These are phyloP conservation scores for Sesamia inferens DNA, from an alignment of 2,888 invertebrate species.

Conservation along the genomic window DNA sequence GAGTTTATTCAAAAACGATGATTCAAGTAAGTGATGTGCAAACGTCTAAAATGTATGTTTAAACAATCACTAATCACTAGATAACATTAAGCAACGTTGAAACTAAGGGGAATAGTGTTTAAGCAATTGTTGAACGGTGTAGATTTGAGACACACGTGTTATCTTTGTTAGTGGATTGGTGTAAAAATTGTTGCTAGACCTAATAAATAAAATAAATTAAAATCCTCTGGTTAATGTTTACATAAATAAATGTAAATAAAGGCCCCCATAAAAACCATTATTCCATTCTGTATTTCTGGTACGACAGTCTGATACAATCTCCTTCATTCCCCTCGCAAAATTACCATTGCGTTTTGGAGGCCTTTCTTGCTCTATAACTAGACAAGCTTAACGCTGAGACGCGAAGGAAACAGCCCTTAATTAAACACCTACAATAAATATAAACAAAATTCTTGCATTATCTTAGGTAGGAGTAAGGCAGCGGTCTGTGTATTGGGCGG, in stretches of 20 bases:
- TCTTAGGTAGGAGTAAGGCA: slow-evolving; percentile 32
- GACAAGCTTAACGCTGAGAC: slow-evolving; percentile 51
- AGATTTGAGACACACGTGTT: no score
- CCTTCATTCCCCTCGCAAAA: slow-evolving; percentile 55
- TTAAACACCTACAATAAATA: slow-evolving; percentile 65
- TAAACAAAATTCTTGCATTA: slow-evolving; percentile 63
- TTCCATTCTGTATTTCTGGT: slow-evolving; percentile 34
- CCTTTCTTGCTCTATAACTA: slow-evolving; percentile 52
- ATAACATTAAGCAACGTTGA: no score
- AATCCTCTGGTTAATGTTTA: neutral
- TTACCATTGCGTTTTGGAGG: slow-evolving; percentile 55
- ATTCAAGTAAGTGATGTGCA: no score
- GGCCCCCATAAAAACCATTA: slow-evolving; percentile 12
- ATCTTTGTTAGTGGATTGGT: no score
- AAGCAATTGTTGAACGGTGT: no score
- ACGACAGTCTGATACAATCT: slow-evolving; percentile 52
- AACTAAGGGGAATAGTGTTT: no score
- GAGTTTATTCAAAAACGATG: no score
- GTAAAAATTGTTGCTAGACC: no score
- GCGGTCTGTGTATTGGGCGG: neutral
- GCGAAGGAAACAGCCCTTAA: slow-evolving; percentile 53
- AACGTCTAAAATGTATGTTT: no score
- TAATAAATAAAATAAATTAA: no score
- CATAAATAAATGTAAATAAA: slow-evolving; percentile 27
- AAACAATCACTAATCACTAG: no score